Evolutionary conservation across 2,888 invertebrate genomes (phyloP).

Genomic region (Platerodrilus igneus): DNA sequence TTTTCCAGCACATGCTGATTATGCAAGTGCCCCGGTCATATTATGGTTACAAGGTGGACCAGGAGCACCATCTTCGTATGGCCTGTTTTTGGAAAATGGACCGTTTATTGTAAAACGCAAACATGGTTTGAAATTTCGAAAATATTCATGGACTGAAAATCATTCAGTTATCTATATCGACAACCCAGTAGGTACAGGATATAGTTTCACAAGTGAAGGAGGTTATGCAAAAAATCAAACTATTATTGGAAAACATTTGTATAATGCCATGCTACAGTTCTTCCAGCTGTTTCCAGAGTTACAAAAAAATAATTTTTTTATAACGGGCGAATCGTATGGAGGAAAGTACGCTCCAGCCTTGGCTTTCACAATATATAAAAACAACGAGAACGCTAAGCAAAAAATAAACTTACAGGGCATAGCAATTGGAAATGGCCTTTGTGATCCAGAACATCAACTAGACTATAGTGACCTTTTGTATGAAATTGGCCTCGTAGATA

Average conservation of each 20-base stretch:
- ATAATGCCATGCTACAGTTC: slow-evolving; percentile 73
- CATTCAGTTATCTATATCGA: slow-evolving; percentile 85
- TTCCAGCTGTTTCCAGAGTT: slow-evolving; percentile 77
- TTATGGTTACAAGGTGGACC: slow-evolving; percentile 87
- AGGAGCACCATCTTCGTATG: slow-evolving; percentile 73
- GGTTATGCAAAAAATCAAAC: slow-evolving; percentile 78
- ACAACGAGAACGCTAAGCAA: slow-evolving; percentile 53
- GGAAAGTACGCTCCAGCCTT: slow-evolving; percentile 78
- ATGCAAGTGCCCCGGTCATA: slow-evolving; percentile 62
- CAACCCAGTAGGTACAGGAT: slow-evolving; percentile 90
- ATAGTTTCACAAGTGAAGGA: slow-evolving; percentile 76
- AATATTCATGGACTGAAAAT: slow-evolving; percentile 74
- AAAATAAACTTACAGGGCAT: slow-evolving; percentile 69
- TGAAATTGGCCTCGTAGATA: slow-evolving; percentile 68
- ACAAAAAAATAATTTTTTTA: slow-evolving; percentile 71
- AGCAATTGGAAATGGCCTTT: slow-evolving; percentile 75
- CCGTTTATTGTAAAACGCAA: slow-evolving; percentile 58
- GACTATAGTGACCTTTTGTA: slow-evolving; percentile 76
- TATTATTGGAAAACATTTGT: slow-evolving; percentile 75
- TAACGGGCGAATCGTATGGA: slow-evolving; percentile 86
- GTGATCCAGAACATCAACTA: slow-evolving; percentile 73
- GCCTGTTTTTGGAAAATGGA: slow-evolving; percentile 80
- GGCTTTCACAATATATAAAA: slow-evolving; percentile 66
- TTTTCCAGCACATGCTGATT: slow-evolving; percentile 63
- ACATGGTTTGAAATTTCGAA: slow-evolving; percentile 52